Evolutionary conservation across 2,888 invertebrate genomes (phyloP).

Genomic region (Rhimphoctona megacephalus): DNA sequence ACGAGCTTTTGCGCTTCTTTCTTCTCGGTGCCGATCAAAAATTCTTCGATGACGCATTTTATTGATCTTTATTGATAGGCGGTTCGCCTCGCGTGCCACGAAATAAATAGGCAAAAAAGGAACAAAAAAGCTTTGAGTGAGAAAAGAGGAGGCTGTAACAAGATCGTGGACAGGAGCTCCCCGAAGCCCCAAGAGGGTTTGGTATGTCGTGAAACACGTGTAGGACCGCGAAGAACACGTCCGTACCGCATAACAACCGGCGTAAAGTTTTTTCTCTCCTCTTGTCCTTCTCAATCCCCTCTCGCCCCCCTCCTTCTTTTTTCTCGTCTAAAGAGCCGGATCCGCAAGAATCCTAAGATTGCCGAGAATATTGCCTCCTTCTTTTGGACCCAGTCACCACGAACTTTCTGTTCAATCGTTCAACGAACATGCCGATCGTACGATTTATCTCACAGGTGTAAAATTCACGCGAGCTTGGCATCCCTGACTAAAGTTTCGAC

Average conservation of each 20-base stretch:
- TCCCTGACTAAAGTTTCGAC: background rate
- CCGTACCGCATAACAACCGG: conserved; percentile 32
- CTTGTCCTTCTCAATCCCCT: conserved; percentile 4
- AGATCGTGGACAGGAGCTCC: conserved; percentile 41
- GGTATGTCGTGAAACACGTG: conserved; percentile 64
- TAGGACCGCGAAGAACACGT: conserved; percentile 59
- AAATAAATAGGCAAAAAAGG: conserved; percentile 66
- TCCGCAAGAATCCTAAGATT: conserved; percentile 52
- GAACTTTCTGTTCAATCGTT: conserved; percentile 43
- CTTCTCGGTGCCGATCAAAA: conserved; percentile 48
- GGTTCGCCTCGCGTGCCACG: conserved; percentile 61
- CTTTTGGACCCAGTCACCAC: conserved; percentile 14
- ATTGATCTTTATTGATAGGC: conserved; percentile 49
- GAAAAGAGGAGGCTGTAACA: conserved; percentile 22
- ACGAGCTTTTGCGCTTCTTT: conserved; percentile 65
- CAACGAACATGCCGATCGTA: conserved; percentile 42
- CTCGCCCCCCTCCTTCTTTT: background rate
- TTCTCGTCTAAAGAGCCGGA: conserved; percentile 34
- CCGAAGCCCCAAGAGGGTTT: conserved; percentile 33
- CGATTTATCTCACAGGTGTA: conserved; percentile 44
- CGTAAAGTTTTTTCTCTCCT: conserved; percentile 26
- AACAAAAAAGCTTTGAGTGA: background rate
- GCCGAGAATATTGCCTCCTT: conserved; percentile 52
- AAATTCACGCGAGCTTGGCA: conserved; percentile 12
- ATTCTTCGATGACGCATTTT: conserved; percentile 51